Evolutionary conservation across 2,113 vertebrate genomes (phyloP), one percentile per base, ranked within the genome.

Genomic region (Microcebus jonahi): DNA sequence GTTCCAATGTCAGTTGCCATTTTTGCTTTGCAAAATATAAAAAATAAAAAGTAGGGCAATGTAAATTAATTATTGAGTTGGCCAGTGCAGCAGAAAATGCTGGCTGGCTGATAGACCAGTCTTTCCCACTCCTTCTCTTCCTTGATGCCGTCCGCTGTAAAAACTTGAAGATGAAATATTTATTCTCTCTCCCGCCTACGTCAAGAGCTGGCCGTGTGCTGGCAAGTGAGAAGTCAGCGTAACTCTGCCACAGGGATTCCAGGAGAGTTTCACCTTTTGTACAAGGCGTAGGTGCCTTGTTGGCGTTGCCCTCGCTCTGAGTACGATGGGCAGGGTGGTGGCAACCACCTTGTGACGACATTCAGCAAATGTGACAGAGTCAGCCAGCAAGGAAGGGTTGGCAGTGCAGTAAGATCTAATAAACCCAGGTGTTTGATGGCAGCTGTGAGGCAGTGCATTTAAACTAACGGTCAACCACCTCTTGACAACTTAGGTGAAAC

Each of bases 311-410:
- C 39, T 53, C 71, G 36, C 21, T 0, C 2, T 2, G n/a, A 61
- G 48, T 0, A 0, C 21, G 50, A n/a, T 31, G n/a, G n/a, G 20
- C 8, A 67, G 55, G 25, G 48, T 20, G 3, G 6, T 55, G 81
- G 82, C 70, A 70, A 82, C 42, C 17, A 3, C 45, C 3, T 48
- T 68, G 76, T 42, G 71, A 84, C 0, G 0, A 1, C 3, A n/a
- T 20, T 53, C 55, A 88, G 27, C 23, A 63, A 63, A 39, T 2
- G 7, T 5, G 29, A 5, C 17, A 12, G 25, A 21, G 13, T 27
- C n/a, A 25, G 5, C 2, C 0, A 29, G 8, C 3, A 0, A 25
- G 39, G 15, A 39, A 10, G 13, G 14, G 7, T 20, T 2, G 29
- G 36, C 18, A 57, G 63, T 4, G 12, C 12, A 4, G 18, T 25